A percentile compares a stretch with the other conserved stretches of the same genome.
phyloP scores from a whole-genome alignment of 2,113 vertebrate species.

The Panurus biarmicus region DNA sequence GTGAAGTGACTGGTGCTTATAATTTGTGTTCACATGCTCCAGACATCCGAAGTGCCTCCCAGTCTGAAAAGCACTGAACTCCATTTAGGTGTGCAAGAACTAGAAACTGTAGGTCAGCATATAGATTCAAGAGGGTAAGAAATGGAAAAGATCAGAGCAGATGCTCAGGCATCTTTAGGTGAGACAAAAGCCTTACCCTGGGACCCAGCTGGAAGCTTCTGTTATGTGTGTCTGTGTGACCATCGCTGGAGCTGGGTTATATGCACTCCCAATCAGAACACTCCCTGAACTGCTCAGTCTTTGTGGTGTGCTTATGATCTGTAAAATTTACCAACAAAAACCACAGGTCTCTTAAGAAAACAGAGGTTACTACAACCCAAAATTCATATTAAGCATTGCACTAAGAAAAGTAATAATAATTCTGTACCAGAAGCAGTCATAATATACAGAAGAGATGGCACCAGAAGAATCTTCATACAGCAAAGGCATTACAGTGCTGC shows the following conservation, averaged over 20 bases:
- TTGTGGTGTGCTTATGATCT: conserved; percentile 86
- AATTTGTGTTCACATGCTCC: background rate
- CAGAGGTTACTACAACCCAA: background rate
- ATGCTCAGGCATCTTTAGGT: background rate
- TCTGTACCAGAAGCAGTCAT: background rate
- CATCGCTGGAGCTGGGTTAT: conserved; percentile 77
- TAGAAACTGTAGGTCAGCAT: background rate
- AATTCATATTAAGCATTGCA: background rate
- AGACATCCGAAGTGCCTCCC: background rate
- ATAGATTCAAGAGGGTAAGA: background rate
- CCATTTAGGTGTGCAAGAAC: background rate
- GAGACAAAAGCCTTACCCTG: conserved; percentile 69
- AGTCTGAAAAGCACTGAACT: background rate
- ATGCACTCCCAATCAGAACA: conserved; percentile 78
- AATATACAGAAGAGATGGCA: background rate
- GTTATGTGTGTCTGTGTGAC: conserved; percentile 79
- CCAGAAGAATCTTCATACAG: background rate
- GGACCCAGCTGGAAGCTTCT: conserved; percentile 75
- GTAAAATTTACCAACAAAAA: background rate
- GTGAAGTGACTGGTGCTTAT: background rate
- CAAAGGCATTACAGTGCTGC: background rate
- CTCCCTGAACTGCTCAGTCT: conserved; percentile 75
- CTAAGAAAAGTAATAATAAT: background rate
- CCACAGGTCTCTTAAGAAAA: background rate
- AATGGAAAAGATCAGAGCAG: background rate